A percentile compares a stretch with the other conserved stretches of the same genome.
Evolutionary conservation across 2,888 invertebrate species (phyloP).

Genomic region (Drosophila fungiperda): DNA sequence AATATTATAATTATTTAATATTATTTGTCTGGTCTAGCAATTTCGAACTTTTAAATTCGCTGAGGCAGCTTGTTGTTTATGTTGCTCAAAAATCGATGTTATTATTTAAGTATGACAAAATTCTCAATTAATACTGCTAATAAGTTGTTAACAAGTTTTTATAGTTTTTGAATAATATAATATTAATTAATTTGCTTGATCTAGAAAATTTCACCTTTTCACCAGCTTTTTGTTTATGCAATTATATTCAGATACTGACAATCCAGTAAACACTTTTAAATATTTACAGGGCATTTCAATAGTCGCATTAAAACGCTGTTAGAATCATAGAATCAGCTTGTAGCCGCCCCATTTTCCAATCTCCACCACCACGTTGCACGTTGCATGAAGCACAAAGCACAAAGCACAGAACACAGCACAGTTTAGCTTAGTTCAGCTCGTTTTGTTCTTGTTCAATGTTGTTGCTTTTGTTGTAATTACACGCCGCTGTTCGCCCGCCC

Average conservation of each 20-base stretch:
- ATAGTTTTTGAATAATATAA: no score
- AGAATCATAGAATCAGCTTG: neutral
- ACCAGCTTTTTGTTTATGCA: no score
- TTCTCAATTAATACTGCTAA: neutral
- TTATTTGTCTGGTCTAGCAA: no score
- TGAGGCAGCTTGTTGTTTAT: neutral
- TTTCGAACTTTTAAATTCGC: neutral
- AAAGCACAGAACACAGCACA: neutral
- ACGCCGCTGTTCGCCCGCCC: slow-evolving; percentile 69
- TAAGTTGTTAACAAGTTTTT: no score
- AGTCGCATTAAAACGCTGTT: neutral
- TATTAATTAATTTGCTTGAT: no score
- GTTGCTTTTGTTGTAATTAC: slow-evolving; percentile 81
- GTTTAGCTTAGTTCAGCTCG: slow-evolving; percentile 63
- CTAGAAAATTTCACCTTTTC: no score
- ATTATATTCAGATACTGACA: neutral
- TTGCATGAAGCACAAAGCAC: neutral
- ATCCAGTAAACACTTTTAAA: neutral
- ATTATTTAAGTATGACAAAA: neutral
- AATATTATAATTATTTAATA: neutral
- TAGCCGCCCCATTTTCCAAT: slow-evolving; percentile 28
- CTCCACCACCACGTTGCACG: slow-evolving; percentile 11
- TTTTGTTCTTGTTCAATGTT: slow-evolving; percentile 71
- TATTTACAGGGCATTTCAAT: slow-evolving; percentile 5
- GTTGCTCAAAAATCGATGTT: neutral